Conservation (phyloP, 2,113 vertebrate species). For the Sceloporus tristichus region DNA sequence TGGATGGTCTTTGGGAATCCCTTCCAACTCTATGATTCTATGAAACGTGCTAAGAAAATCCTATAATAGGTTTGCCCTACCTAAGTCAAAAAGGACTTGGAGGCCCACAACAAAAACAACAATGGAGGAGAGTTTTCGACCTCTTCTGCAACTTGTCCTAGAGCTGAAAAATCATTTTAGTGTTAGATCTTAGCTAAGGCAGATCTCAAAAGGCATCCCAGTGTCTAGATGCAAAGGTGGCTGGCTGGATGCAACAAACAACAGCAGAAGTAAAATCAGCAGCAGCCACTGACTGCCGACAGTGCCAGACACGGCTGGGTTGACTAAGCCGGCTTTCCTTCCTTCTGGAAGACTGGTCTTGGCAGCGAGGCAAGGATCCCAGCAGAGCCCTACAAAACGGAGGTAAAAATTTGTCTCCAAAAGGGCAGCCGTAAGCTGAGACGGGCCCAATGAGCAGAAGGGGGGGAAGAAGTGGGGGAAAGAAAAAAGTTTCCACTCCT, state of each 20-base stretch:
- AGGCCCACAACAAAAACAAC: too few relatives aligned
- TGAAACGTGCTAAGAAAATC: too few relatives aligned
- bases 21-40: too few relatives aligned
- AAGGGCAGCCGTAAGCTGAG: conserved; percentile 31
- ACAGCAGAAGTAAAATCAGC: too few relatives aligned
- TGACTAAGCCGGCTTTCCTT: neutral
- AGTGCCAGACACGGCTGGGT: accelerated
- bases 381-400: neutral
- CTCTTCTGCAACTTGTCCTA: neutral
- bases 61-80: too few relatives aligned
- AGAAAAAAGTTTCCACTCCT: conserved; percentile 64
- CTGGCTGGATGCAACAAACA: neutral
- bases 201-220: too few relatives aligned
- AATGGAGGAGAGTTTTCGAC: too few relatives aligned
- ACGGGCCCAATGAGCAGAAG: conserved; percentile 13
- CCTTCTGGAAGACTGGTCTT: neutral
- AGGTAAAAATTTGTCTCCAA: neutral
- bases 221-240: neutral
- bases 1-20: too few relatives aligned
- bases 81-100: too few relatives aligned
- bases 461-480: conserved; percentile 23
- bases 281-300: neutral
- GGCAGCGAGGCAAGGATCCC: neutral
- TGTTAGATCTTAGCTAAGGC: too few relatives aligned
- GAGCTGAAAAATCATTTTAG: too few relatives aligned